Evolutionary conservation across 1,140 invertebrate species (phyloP).

Genomic region (Drosophila baimaii): DNA sequence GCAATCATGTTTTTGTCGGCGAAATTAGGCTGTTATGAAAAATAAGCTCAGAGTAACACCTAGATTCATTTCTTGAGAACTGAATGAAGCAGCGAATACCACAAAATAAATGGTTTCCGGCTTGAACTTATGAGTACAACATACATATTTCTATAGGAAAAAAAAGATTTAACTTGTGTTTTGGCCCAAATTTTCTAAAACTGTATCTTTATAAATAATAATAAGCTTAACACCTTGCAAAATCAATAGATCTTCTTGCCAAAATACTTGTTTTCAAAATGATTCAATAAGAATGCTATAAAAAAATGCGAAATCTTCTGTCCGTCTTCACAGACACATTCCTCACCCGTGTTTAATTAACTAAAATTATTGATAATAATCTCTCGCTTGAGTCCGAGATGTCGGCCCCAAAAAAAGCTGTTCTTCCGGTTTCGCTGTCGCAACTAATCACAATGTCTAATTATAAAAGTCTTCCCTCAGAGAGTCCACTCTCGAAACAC

Average conservation of each 20-base stretch:
- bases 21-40: neutral
- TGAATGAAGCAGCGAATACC: neutral
- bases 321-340: slow-evolving; percentile 8
- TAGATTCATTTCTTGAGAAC: neutral
- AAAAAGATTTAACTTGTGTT: neutral
- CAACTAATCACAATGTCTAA: slow-evolving; percentile 47
- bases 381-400: neutral
- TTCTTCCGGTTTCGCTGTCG: slow-evolving; percentile 33
- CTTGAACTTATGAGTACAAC: neutral
- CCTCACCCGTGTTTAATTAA: slow-evolving; percentile 18
- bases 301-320: neutral
- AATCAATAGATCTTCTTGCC: neutral
- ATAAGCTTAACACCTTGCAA: neutral
- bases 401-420: slow-evolving; percentile 30
- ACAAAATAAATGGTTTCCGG: neutral
- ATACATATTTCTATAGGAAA: neutral
- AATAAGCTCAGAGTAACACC: neutral
- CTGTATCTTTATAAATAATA: neutral
- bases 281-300: neutral
- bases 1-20: neutral
- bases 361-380: slow-evolving; percentile 36
- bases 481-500: slow-evolving; percentile 16
- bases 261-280: slow-evolving; percentile 6
- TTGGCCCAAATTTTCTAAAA: neutral
- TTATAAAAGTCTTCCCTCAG: slow-evolving; percentile 38